Base-by-base conservation (phyloP, 1,140 invertebrate species). In the Thaumatotibia leucotreta region DNA sequence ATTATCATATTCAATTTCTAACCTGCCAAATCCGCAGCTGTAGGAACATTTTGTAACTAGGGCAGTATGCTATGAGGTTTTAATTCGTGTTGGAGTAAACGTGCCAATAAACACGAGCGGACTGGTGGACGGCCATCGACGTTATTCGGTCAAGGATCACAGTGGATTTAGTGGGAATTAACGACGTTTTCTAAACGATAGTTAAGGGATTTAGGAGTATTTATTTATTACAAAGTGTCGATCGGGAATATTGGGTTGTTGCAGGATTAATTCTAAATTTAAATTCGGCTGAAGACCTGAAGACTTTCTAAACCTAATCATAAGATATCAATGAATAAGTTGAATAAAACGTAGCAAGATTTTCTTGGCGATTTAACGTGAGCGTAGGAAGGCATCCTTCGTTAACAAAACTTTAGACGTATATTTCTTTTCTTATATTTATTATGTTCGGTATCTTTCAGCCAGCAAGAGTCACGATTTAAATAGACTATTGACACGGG, bases 121-220 rank as follows among this genome's bases (percentile, higher is more conserved):
- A 8, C 24, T 23, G 52, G 23, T 58, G 4, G 52, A 58, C 52
- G 52, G 24, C 39, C 52, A 58, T 58, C 52, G 52, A 58, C 52
- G 52, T 58, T 35, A 17, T 50, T 71, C 63, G 73, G 73, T 75
- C 73, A 75, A 74, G 73, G 69, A 68, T 68, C 17, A 35, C 32
- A 5, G 61, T 50, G 67, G 23, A 70, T 72, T 75, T 72, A 65
- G 66, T 69, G 61, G 65, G 65, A 31, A 63, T 66, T 54, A 33
- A 65, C 52, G 27, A 27, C 52, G 24, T 58, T 31, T 24, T 58
- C 52, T 27, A 17, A 58, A 14, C 52, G 27, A 27, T 27, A n/a
- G n/a, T 29, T 58, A 22, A 45, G 0, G 11, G 5, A 45, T 45
- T 11, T 20, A 45, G 17, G 20, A 9, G 39, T 14, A 45, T 45